Base-by-base conservation (phyloP, 2,113 vertebrate species). In the Chauna torquata region DNA sequence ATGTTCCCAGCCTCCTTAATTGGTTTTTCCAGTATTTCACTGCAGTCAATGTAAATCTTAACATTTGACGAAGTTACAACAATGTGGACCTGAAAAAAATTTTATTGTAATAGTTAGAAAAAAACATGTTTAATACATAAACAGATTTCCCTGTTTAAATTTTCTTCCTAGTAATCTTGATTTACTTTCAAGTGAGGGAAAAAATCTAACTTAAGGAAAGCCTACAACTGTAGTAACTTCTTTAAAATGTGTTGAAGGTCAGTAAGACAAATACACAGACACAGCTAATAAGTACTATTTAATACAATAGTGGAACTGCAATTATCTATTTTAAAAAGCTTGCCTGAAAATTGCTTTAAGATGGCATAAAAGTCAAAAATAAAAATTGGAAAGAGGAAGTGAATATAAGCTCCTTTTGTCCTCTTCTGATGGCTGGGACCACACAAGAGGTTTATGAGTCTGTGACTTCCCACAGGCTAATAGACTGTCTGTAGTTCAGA, bases 31-130 rank as follows among this genome's bases (percentile, higher is more conserved):
- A 98, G 93, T 94, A 99, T 98, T 96, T 99, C 99, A 95, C 98
- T 98, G 96, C 99, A 99, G 97, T 99, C 99, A 44, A 99, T 75
- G 86, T 99, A 99, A 96, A 99, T 98, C 88, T 99, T 99, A 94
- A 99, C 98, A 88, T 96, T 98, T 96, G 98, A 98, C 79, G 99
- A 94, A 30, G 99, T 99, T 54, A 99, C 99, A 97, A 99, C 97
- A 89, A 99, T 98, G 95, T 99, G 99, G 92, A 99, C 98, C 99
- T 99, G 94, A 76, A 96, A 95, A 98, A 82, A 38, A 42, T 85
- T 74, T 82, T 30, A 71, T 47, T 0, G 0, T 15, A 68, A 30
- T 64, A 88, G 40, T 89, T 65, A 95, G 62, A 84, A 77, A 82
- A 82, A 2, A 3, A 7, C 27, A 69, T 22, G 55, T 74, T 82